These are phyloP conservation scores for Tupaia chinensis DNA, from an alignment of 2,113 vertebrate species.

Conservation along the genomic window DNA sequence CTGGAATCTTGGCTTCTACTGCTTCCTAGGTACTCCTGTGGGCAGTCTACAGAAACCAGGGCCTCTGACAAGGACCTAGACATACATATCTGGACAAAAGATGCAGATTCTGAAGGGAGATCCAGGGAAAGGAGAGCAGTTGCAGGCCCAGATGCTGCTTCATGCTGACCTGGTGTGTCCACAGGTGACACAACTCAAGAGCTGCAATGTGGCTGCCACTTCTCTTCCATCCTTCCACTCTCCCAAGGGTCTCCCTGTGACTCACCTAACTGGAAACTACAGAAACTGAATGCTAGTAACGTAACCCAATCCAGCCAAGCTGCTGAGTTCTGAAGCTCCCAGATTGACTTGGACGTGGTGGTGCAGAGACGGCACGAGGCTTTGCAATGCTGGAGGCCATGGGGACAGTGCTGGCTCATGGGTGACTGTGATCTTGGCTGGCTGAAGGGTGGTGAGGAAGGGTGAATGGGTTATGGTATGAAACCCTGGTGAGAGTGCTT, in stretches of 20 bases:
- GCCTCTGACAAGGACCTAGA: neutral
- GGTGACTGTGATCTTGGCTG: no score
- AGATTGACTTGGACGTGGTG: no score
- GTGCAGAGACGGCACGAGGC: no score
- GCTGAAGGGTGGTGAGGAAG: no score
- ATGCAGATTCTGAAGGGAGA: neutral
- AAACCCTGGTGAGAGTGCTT: no score
- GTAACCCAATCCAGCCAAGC: neutral
- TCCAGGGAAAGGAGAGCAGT: neutral
- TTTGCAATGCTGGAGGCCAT: no score
- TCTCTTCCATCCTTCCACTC: neutral
- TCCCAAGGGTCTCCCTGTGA: neutral
- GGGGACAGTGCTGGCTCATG: no score
- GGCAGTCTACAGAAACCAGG: neutral
- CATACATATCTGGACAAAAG: neutral
- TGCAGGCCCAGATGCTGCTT: neutral
- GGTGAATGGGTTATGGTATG: no score
- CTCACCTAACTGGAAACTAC: neutral
- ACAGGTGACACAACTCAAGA: neutral
- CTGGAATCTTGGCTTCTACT: neutral
- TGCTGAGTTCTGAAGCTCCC: no score
- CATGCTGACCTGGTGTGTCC: rapidly evolving
- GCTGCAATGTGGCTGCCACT: neutral
- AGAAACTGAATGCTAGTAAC: neutral
- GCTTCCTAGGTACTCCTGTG: neutral